Percentiles rank a stretch among this genome's conserved stretches.
Evolutionary conservation across 2,113 vertebrate species (phyloP).

Genomic region (Centropus unirufus): DNA sequence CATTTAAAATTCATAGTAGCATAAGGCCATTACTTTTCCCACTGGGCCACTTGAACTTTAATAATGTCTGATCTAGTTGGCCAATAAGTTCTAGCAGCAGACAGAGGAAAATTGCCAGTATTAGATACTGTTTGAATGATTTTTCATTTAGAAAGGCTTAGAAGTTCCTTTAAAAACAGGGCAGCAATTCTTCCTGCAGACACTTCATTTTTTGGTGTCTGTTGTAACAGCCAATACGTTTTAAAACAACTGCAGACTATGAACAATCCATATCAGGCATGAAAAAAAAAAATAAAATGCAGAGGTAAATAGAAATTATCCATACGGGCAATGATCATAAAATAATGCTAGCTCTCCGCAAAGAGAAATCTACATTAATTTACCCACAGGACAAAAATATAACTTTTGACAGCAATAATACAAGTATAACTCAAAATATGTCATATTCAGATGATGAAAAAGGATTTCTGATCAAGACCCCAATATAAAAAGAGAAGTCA

Average conservation of each 20-base stretch:
- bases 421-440: neutral
- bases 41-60: constrained; percentile 78
- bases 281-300: constrained; percentile 28
- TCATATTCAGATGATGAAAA: neutral
- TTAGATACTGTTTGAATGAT: constrained; percentile 73
- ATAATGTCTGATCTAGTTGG: constrained; percentile 80
- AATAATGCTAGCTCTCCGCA: neutral
- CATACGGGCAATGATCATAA: neutral
- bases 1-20: constrained; percentile 82
- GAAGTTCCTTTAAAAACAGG: constrained; percentile 72
- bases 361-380: neutral
- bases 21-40: constrained; percentile 79
- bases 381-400: neutral
- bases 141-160: constrained; percentile 78
- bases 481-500: neutral
- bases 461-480: neutral
- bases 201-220: constrained; percentile 58
- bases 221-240: constrained; percentile 1
- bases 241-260: constrained; percentile 10
- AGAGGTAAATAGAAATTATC: constrained; percentile 17
- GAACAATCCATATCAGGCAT: neutral
- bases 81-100: constrained; percentile 77
- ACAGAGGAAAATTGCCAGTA: constrained; percentile 77
- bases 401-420: neutral
- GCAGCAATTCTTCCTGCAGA: constrained; percentile 58